Evolutionary conservation across 2,797 vertebrate genomes (phyloP).

Genomic region (Okamejei kenojei): DNA sequence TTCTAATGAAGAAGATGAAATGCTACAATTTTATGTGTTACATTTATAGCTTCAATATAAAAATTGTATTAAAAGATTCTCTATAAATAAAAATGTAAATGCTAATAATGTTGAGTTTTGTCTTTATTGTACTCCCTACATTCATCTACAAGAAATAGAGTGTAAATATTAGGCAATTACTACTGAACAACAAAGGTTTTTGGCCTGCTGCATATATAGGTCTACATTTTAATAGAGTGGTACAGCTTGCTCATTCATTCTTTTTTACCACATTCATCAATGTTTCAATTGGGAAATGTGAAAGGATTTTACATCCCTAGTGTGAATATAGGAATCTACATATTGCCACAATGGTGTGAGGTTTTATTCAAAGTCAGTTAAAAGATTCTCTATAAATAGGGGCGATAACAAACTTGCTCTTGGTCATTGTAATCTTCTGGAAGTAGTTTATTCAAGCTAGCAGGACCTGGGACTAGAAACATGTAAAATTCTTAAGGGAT

Average conservation of each 20-base stretch:
- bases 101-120: neutral
- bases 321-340: neutral
- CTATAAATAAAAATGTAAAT: constrained; percentile 17
- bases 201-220: neutral
- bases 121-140: neutral
- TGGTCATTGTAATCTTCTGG: neutral
- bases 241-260: neutral
- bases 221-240: neutral
- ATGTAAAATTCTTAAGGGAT: too few species aligned
- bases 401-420: neutral
- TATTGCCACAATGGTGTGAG: neutral
- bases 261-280: neutral
- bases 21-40: constrained; percentile 1
- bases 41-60: neutral
- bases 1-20: neutral
- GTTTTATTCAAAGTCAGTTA: too few species aligned
- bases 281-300: neutral
- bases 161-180: neutral
- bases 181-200: neutral
- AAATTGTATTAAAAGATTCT: constrained; percentile 24
- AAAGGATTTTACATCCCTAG: too few species aligned
- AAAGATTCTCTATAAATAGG: too few species aligned
- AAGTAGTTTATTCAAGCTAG: too few species aligned
- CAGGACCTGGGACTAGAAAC: too few species aligned
- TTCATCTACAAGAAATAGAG: neutral